phyloP scores from a whole-genome alignment of 2,113 vertebrate genomes.

The Lepus europaeus region DNA sequence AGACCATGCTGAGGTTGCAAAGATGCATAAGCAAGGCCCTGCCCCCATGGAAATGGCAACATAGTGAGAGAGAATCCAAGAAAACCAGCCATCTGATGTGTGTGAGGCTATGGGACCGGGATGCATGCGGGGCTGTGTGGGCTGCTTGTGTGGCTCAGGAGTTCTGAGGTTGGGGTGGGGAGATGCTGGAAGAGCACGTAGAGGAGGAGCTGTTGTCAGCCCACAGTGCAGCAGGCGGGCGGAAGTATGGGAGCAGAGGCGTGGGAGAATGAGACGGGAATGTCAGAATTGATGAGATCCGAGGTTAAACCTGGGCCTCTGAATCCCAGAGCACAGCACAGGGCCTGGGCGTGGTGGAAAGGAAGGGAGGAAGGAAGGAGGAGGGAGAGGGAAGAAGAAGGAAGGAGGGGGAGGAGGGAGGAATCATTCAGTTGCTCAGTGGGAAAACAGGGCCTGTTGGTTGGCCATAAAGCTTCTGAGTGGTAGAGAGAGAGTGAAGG shows the following conservation, averaged over 20 bases:
- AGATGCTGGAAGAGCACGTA: not conserved
- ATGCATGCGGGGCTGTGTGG: rapidly evolving
- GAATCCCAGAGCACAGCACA: not conserved
- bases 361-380: not conserved
- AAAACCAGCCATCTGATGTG: not conserved
- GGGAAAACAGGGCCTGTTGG: not conserved
- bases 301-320: not conserved
- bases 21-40: not conserved
- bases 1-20: no score
- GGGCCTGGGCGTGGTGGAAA: no score
- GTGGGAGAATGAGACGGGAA: no score
- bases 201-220: not conserved
- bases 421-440: not conserved
- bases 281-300: not conserved
- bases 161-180: no score
- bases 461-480: not conserved
- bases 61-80: not conserved
- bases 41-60: not conserved
- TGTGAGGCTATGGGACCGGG: no score
- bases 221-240: not conserved
- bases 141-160: not conserved
- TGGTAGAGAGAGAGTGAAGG: not conserved
- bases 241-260: not conserved
- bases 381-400: not conserved
- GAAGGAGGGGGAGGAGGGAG: no score